Base-by-base conservation (phyloP, 2,888 invertebrate species). In the Zeuzera pyrina region DNA sequence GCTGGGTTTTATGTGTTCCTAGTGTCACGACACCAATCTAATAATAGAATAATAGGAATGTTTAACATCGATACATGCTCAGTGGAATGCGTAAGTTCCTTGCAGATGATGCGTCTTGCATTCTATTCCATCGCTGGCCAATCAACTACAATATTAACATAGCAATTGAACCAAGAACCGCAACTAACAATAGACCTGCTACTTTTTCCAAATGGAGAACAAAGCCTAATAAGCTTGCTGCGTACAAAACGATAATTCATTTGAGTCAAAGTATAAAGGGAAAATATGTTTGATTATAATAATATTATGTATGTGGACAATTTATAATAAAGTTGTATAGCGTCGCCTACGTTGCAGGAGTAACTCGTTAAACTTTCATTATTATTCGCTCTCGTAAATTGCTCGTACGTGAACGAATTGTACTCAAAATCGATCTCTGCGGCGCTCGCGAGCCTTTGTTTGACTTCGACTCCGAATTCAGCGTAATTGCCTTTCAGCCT, bases 401-500 rank as follows among this genome's bases (percentile, higher is more conserved):
- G 67, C 65, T 71, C 66, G 72, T 76, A 78, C 79, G 78, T 76
- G 79, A 72, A 72, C 71, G 67, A 73, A 77, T 74, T 69, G 68
- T 68, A 70, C 67, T 66, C 61, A 71, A 68, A 67, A 79, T 83
- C 79, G 81, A 81, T 78, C 71, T 76, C 66, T 54, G 60, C 49
- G 61, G 60, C 47, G 59, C 57, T 65, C 56, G 64, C 57, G 67
- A 64, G 69, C 68, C 70, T 79, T 81, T 83, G 83, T 83, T 83
- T 81, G 78, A 79, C 64, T 83, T 79, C 70, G 69, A 69, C 72
- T 78, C 72, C 68, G 68, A 81, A 83, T 81, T 79, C 78, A 69
- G 73, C 73, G 67, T 81, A 83, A 83, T 83, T 81, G 79, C 78
- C 81, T 81, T 81, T 77, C 74, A 79, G 74, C 62, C 73, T 78